phyloP scores from a whole-genome alignment of 2,113 vertebrate genomes.

The Diphyllodes magnificus region DNA sequence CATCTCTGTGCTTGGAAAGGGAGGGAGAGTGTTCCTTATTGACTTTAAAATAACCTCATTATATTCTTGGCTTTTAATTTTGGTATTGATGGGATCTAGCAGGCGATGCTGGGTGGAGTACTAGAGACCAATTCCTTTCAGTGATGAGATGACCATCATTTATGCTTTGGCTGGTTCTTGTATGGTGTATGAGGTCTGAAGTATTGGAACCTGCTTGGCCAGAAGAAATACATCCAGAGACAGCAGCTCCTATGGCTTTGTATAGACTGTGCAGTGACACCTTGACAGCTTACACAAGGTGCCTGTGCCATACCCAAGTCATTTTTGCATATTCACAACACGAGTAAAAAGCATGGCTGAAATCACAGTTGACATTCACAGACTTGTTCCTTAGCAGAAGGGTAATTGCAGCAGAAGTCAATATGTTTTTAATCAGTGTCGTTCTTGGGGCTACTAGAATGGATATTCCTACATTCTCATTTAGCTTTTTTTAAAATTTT shows the following conservation, averaged over 20 bases:
- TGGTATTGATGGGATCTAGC: background rate
- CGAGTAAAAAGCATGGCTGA: background rate
- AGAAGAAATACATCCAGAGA: background rate
- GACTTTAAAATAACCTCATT: background rate
- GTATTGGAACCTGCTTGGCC: background rate
- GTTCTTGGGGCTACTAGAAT: background rate
- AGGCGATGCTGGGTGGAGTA: background rate
- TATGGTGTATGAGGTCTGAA: background rate
- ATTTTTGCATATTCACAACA: background rate
- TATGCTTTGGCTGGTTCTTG: background rate
- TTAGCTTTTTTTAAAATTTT: background rate
- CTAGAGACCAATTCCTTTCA: background rate
- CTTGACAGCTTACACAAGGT: background rate
- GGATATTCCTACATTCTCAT: background rate
- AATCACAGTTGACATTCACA: background rate
- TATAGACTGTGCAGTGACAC: background rate
- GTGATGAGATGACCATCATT: background rate
- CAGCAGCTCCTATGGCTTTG: background rate
- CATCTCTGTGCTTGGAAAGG: background rate
- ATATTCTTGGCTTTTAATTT: background rate
- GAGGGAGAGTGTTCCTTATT: background rate
- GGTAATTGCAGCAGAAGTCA: background rate
- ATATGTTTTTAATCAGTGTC: background rate
- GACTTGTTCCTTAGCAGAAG: background rate
- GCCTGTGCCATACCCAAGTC: background rate